Base-by-base conservation (phyloP, 2,888 invertebrate genomes). In the Sycophila texana region DNA sequence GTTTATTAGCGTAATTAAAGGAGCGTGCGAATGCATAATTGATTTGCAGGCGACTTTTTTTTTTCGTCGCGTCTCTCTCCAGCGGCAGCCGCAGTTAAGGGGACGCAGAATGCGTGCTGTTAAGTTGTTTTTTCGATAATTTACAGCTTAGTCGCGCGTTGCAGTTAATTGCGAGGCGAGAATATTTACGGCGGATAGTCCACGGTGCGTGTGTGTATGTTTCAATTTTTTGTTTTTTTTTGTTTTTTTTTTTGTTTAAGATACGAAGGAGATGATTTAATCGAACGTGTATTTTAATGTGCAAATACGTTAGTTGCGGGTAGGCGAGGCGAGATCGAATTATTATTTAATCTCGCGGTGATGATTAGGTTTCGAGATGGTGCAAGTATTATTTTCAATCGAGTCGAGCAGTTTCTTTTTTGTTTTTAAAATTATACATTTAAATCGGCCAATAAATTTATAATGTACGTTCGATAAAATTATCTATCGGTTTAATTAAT, bases 81-180 rank as follows among this genome's bases (percentile, higher is more conserved):
- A n/a, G 18, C 39, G 22, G 57, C 65, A 53, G 53, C 53, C 30
- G 30, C 66, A 7, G 39, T 39, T 39, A 39, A 39, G 39, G 66
- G 60, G 66, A 51, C 39, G 61, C 66, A 68, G 51, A 67, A 30
- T 68, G 55, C 68, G 68, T 63, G 75, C 68, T 60, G 63, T 70
- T 70, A 70, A 76, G 68, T 76, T 70, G 68, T 61, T 66, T 67
- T 77, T 77, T 72, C 67, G 77, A 66, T 77, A 66, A 77, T 77
- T 77, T 77, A 77, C 77, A 60, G 53, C 66, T 57, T 39, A 20
- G 16, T 18, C 77, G 72, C 60, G 67, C 30, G 51, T 18, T 51
- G 66, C 77, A 58, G 57, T 77, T 72, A 77, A 77, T 77, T 77
- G 72, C 67, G 26, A 22, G 53, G 55, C 58, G 77, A 14, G 63